These are phyloP conservation scores for Drosophila subpulchrella DNA, from an alignment of 1,140 invertebrate species.

Conservation along the genomic window DNA sequence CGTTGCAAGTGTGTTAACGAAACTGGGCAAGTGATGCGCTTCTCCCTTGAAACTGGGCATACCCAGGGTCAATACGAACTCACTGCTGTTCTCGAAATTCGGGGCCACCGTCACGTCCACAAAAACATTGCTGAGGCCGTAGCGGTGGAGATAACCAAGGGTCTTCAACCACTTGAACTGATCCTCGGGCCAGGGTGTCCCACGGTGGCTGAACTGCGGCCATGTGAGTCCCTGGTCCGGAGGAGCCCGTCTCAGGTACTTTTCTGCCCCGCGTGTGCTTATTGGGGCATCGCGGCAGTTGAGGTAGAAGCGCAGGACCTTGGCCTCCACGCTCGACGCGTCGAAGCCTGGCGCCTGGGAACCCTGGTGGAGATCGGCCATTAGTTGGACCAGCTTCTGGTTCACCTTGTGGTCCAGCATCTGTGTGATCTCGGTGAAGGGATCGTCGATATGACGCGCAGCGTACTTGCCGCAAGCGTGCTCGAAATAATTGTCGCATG, in stretches of 20 bases:
- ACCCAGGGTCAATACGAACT: conserved; percentile 31
- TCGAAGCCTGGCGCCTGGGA: conserved; percentile 1
- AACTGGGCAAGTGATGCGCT: not conserved
- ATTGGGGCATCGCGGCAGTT: conserved; percentile 15
- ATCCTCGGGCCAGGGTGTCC: conserved; percentile 18
- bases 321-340: conserved; percentile 32
- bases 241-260: conserved; percentile 10
- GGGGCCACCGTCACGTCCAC: conserved; percentile 7
- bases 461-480: conserved; percentile 77
- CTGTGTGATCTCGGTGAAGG: conserved; percentile 56
- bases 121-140: conserved; percentile 56
- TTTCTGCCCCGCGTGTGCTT: not conserved
- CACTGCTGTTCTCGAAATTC: conserved; percentile 15
- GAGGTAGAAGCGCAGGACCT: conserved; percentile 4
- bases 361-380: conserved; percentile 10
- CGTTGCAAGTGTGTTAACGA: not conserved
- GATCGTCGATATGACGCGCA: conserved; percentile 14
- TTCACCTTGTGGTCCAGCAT: conserved; percentile 64
- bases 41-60: conserved; percentile 28
- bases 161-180: conserved; percentile 69
- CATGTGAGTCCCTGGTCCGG: conserved; percentile 43
- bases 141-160: conserved; percentile 54
- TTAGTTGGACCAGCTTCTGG: conserved; percentile 34
- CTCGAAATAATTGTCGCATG: conserved; percentile 64
- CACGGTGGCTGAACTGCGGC: conserved; percentile 35